Evolutionary conservation across 1,140 invertebrate genomes (phyloP).

Genomic region (Aphaenogaster floridana): DNA sequence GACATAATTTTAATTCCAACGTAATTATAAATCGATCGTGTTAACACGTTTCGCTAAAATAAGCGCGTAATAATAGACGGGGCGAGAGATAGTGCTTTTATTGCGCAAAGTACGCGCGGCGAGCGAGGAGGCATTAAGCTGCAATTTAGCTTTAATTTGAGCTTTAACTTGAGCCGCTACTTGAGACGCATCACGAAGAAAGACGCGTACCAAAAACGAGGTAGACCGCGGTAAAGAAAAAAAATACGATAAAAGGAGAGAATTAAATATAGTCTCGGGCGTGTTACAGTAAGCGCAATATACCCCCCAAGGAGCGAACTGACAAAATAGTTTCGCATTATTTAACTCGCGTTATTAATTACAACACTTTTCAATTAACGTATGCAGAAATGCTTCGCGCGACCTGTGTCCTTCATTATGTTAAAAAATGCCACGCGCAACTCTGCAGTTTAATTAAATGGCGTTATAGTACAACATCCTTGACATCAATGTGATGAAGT

Average conservation of each 20-base stretch:
- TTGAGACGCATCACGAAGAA: neutral
- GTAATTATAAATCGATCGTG: constrained; percentile 23
- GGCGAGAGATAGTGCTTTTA: neutral
- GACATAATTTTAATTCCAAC: constrained; percentile 44
- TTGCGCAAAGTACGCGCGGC: neutral
- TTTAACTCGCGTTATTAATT: constrained; percentile 5
- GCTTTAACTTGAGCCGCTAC: neutral
- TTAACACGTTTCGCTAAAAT: neutral
- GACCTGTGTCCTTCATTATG: constrained; percentile 12
- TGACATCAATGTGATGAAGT: constrained; percentile 21
- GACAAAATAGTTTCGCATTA: neutral
- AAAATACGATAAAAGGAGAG: neutral
- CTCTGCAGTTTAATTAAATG: constrained; percentile 16
- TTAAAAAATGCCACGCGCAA: constrained; percentile 5
- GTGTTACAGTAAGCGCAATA: neutral
- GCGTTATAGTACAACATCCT: neutral
- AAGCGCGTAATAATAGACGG: neutral
- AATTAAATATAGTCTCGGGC: neutral
- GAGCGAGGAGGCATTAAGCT: neutral
- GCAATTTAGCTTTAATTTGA: constrained; percentile 23
- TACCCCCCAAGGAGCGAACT: neutral
- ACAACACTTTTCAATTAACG: constrained; percentile 14
- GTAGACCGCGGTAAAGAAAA: neutral
- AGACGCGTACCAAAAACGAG: neutral
- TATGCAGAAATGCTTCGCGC: neutral